These are phyloP conservation scores for Solea solea DNA, from an alignment of 2,113 vertebrate genomes.

Conservation along the genomic window DNA sequence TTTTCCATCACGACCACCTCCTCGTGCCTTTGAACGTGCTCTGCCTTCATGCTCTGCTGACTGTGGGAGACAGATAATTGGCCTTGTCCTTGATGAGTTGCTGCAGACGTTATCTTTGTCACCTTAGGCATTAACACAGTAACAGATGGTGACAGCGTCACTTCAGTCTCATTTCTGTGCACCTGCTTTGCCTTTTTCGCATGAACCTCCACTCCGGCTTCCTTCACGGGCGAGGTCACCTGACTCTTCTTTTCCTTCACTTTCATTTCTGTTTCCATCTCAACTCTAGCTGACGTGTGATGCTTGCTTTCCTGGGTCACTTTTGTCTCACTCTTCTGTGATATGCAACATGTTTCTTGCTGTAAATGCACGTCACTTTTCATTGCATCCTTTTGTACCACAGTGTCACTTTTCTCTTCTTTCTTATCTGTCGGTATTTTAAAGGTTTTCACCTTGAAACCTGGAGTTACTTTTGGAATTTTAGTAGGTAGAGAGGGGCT, in stretches of 20 bases:
- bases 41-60: constrained; percentile 68
- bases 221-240: constrained; percentile 29
- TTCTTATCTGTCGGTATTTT: constrained; percentile 77
- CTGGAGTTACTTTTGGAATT: constrained; percentile 80
- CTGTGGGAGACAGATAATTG: constrained; percentile 60
- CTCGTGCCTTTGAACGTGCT: constrained; percentile 62
- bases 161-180: constrained; percentile 54
- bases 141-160: constrained; percentile 62
- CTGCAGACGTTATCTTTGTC: constrained; percentile 47
- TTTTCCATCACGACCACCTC: constrained; percentile 70
- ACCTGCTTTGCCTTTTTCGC: constrained; percentile 60
- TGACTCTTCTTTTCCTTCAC: constrained; percentile 54
- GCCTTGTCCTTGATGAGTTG: constrained; percentile 60
- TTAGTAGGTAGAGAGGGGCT: constrained; percentile 65
- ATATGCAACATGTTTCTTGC: constrained; percentile 39
- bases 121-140: constrained; percentile 67
- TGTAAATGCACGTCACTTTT: constrained; percentile 51
- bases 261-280: constrained; percentile 55
- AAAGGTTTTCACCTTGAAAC: constrained; percentile 83
- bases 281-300: constrained; percentile 40
- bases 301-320: constrained; percentile 52
- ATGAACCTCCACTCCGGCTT: constrained; percentile 52
- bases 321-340: constrained; percentile 52
- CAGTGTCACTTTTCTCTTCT: constrained; percentile 59
- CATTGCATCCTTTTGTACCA: constrained; percentile 42